These are phyloP conservation scores for Adelosebastes latens DNA, from an alignment of 2,797 vertebrate genomes.

Conservation along the genomic window DNA sequence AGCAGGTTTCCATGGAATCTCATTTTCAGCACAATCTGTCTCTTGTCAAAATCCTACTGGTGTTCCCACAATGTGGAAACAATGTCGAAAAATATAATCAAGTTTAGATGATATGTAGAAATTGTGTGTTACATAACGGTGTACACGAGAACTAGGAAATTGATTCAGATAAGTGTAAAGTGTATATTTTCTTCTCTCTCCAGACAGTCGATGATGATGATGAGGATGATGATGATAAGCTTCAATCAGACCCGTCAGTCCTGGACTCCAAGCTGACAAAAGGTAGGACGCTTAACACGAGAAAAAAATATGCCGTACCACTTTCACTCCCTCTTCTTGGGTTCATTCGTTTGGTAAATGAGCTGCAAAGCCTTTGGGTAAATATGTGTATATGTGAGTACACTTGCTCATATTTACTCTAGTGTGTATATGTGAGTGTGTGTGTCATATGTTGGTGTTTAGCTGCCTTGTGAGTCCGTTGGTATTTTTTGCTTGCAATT, in stretches of 20 bases:
- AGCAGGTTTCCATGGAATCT: conserved; percentile 10
- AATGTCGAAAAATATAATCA: neutral
- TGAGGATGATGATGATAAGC: neutral
- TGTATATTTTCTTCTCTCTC: neutral
- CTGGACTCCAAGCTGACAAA: conserved; percentile 89
- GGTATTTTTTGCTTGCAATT: conserved; percentile 51
- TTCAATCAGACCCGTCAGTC: conserved; percentile 64
- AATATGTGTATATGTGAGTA: conserved; percentile 1
- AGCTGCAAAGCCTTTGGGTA: conserved; percentile 36
- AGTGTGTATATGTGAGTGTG: conserved; percentile 5
- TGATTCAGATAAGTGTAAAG: neutral
- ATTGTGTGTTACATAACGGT: neutral
- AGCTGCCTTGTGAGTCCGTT: conserved; percentile 20
- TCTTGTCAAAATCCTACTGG: neutral
- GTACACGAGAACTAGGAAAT: neutral
- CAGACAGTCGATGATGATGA: conserved; percentile 32
- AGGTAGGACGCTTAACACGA: conserved; percentile 80
- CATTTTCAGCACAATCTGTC: conserved; percentile 29
- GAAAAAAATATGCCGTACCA: too few relatives aligned
- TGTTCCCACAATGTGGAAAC: conserved; percentile 6
- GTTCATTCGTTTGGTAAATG: conserved; percentile 22
- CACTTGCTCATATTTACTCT: conserved; percentile 18
- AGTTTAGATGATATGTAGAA: neutral
- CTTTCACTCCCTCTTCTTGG: neutral
- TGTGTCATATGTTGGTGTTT: conserved; percentile 12